Percentiles rank a stretch among this genome's conserved stretches.
phyloP scores from a whole-genome alignment of 2,797 vertebrate species.

The Megalops cyprinoides region DNA sequence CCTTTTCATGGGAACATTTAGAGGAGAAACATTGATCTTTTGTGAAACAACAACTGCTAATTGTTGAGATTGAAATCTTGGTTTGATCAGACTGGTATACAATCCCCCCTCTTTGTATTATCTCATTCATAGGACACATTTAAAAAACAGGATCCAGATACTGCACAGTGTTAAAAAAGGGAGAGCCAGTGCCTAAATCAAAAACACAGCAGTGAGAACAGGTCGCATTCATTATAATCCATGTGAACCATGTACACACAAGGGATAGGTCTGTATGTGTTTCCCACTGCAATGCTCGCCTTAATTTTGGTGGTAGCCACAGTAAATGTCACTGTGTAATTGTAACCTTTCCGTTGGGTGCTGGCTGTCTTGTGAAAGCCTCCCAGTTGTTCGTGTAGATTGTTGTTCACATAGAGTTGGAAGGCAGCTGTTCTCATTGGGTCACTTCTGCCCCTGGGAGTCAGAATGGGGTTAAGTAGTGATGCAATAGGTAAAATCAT shows the following conservation, averaged over 20 bases:
- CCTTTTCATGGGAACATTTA: neutral
- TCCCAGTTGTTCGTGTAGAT: neutral
- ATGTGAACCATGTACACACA: neutral
- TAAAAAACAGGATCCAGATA: neutral
- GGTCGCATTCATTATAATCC: neutral
- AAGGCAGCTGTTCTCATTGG: neutral
- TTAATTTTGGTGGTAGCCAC: neutral
- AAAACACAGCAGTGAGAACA: neutral
- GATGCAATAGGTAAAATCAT: conserved; percentile 23
- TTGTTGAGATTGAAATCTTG: too few species aligned
- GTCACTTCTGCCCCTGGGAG: neutral
- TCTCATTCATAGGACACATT: neutral
- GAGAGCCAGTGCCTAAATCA: neutral
- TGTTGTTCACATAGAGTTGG: neutral
- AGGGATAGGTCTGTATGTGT: neutral
- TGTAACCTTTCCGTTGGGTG: neutral
- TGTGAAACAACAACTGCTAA: too few species aligned
- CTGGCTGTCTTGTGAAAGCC: neutral
- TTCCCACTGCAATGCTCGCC: neutral
- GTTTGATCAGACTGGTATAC: too few species aligned
- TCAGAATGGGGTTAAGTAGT: conserved; percentile 29
- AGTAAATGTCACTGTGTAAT: neutral
- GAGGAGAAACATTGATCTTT: too few species aligned
- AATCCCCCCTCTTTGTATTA: too few species aligned
- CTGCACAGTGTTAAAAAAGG: neutral